Evolutionary conservation across 1,140 invertebrate genomes (phyloP), one percentile per base, ranked within the genome.

Genomic region (Latrodectus geometricus): DNA sequence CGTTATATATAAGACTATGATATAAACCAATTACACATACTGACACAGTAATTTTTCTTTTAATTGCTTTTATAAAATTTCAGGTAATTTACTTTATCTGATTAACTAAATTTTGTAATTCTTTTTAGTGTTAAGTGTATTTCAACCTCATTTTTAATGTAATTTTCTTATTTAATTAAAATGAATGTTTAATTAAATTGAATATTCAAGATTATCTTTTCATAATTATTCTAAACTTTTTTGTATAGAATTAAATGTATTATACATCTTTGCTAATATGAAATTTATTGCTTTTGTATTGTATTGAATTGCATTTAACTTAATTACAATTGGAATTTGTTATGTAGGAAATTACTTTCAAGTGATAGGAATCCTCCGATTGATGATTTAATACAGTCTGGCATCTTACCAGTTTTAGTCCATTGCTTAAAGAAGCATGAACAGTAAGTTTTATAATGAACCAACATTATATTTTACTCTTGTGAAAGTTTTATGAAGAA

Each of bases 291-390:
- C 17, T 4, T 50, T 1, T 12, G 4, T n/a, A 11, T 74, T 74
- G 21, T 11, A 74, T 12, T 15, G 35, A 35, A 35, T 35, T 35
- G 5, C 15, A 61, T 35, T 17, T 78, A 23, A 61, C 21, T 17
- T 52, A 9, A 3, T 17, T 3, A 65, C 61, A 65, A 15, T 65
- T n/a, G 11, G 20, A 8, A 17, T 70, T 87, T 75, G 21, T 66
- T 21, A 66, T 74, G 15, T n/a, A 88, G 98, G 86, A 99, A 99
- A 92, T 92, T 99, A 79, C 92, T 99, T 8, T 99, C 98, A 5
- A 97, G 96, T 68, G 98, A 99, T 92, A 94, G 96, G 89, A 99
- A 99, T 93, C 98, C 98, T 89, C 98, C 98, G n/a, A 99, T 99
- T 90, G 97, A 99, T 93, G 95, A 96, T 86, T 93, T 99, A 76